Evolutionary conservation across 2,113 vertebrate genomes (phyloP).

Genomic region (Bubalus kerabau): DNA sequence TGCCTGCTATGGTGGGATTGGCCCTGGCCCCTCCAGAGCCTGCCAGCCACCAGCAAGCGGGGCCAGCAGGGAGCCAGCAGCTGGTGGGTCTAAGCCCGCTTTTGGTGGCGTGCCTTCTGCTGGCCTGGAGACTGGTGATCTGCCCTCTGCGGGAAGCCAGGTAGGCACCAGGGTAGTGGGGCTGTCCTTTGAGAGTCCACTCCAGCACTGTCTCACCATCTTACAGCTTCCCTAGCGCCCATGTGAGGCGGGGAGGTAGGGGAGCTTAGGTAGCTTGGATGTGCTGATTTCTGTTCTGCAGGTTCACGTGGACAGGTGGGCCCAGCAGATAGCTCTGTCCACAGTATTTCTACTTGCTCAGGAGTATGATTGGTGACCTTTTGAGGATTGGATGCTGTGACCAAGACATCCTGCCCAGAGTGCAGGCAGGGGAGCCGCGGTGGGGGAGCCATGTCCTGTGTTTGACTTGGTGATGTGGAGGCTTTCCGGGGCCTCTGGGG

Average conservation of each 20-base stretch:
- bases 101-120: background rate
- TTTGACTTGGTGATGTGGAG: background rate
- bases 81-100: background rate
- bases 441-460: background rate
- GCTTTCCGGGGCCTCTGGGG: background rate
- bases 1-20: background rate
- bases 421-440: background rate
- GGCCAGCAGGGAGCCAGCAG: constrained; percentile 44
- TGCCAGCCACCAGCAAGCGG: background rate
- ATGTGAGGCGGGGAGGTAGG: background rate
- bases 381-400: background rate
- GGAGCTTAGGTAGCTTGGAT: background rate
- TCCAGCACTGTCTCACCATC: background rate
- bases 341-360: background rate
- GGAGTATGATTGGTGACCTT: background rate
- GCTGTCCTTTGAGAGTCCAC: background rate
- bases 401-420: background rate
- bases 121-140: background rate
- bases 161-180: background rate
- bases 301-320: background rate
- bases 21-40: background rate
- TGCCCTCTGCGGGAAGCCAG: background rate
- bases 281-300: background rate
- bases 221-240: background rate
- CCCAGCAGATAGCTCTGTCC: background rate